Evolutionary conservation across 2,888 invertebrate species (phyloP), one percentile per base, ranked within the genome.

Genomic region (Drosophila crucigera): DNA sequence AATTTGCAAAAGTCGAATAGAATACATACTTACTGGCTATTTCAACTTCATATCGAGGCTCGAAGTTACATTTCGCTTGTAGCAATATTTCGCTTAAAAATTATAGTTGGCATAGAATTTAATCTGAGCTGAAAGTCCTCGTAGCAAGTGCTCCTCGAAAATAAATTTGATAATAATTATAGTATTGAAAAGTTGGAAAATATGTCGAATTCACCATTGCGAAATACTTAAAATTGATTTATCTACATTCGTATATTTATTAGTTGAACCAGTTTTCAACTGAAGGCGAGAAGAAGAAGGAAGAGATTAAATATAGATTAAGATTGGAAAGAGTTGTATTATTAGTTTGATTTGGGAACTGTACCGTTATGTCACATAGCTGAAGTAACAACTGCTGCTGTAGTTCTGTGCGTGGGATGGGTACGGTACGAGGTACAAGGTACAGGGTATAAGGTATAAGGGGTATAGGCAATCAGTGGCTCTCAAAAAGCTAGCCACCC

Each of bases 391-490:
- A 33, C 28, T 50, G 54, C n/a, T 47, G 47, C 16, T 61, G 41
- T 53, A 41, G 39, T 41, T 68, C 68, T 55, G 35, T 35, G 22
- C 22, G 50, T 6, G 25, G 22, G 16, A 47, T 47, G 16, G 67
- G 61, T 71, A 39, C 47, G 55, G 25, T 35, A 2, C 16, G 1
- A 9, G 19, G 30, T 30, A 25, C 9, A 39, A 47, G 55, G 25
- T 43, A 2, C 16, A 4, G 4, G 19, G 30, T 37, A 11, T 41
- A 4, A 41, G n/a, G 41, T 41, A 2, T 16, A 5, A 28, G 35
- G 47, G 63, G 33, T 14, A 41, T 14, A 58, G 68, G 78, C 75
- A 73, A 65, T 81, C 69, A 80, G 73, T 53, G 67, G 64, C 72
- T 72, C 78, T 68, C 53, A 68, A 72, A 84, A 67, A 80, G 71